A percentile compares a stretch with the other conserved stretches of the same genome.
These are phyloP conservation scores for Tapera naevia DNA, from an alignment of 2,797 vertebrate genomes.

Conservation along the genomic window DNA sequence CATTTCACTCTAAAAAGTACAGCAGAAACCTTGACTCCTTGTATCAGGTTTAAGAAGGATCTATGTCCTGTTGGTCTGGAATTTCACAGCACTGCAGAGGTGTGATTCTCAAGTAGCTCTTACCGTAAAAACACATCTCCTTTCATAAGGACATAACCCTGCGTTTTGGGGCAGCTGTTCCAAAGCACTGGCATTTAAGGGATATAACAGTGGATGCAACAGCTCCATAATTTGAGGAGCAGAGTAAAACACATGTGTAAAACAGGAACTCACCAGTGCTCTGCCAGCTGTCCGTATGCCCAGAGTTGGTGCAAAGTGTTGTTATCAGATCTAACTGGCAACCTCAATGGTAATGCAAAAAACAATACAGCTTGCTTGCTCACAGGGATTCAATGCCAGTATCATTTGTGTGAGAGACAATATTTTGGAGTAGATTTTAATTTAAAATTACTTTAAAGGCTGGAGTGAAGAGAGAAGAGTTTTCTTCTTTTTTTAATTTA, in stretches of 20 bases:
- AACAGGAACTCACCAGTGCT: not conserved
- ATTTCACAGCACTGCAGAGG: not conserved
- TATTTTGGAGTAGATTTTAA: not conserved
- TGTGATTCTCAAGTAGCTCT: not conserved
- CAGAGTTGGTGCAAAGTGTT: not conserved
- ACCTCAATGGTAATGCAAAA: not conserved
- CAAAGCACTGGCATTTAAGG: not conserved
- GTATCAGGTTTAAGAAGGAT: not conserved
- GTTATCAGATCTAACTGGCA: not conserved
- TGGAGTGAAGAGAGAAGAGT: not conserved
- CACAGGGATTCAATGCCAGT: not conserved
- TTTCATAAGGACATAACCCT: not conserved
- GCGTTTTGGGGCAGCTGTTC: rapidly evolving
- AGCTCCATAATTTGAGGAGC: not conserved
- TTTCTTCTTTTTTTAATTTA: not conserved
- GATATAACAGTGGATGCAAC: not conserved
- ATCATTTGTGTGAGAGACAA: not conserved
- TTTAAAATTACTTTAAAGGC: not conserved
- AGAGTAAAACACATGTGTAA: not conserved
- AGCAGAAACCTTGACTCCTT: rapidly evolving
- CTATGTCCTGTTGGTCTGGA: rapidly evolving
- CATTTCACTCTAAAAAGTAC: not conserved
- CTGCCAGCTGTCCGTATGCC: not conserved
- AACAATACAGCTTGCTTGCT: not conserved
- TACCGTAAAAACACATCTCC: not conserved